A percentile compares a stretch with the other conserved stretches of the same genome.
These are phyloP conservation scores for Napeogenes inachia DNA, from an alignment of 2,888 invertebrate genomes.

Conservation along the genomic window DNA sequence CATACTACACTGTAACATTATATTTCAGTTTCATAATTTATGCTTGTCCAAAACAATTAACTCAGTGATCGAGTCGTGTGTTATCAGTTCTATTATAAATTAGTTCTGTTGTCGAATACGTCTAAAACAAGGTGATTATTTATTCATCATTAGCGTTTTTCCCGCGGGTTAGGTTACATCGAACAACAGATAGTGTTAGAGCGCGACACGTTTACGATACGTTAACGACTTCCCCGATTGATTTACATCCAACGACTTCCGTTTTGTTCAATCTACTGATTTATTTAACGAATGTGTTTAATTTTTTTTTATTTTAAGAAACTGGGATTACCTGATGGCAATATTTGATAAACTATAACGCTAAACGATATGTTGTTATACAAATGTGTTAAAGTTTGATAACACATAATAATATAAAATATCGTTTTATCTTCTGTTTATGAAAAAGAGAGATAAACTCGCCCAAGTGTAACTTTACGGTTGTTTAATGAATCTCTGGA, in stretches of 20 bases:
- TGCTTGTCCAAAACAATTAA: background rate
- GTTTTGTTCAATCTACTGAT: conserved; percentile 11
- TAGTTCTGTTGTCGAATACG: no score
- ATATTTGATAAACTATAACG: no score
- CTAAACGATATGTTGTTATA: no score
- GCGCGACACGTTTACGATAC: conserved; percentile 19
- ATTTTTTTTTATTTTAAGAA: background rate
- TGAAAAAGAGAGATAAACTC: background rate
- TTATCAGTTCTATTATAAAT: background rate
- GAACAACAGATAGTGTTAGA: conserved; percentile 8
- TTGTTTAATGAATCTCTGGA: background rate
- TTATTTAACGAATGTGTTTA: background rate
- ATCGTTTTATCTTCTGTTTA: no score
- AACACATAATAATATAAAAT: no score
- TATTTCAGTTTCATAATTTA: background rate
- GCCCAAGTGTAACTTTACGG: background rate
- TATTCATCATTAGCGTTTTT: background rate
- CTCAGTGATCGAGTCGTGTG: background rate
- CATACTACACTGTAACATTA: background rate
- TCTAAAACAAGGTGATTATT: background rate
- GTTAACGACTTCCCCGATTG: conserved; percentile 23
- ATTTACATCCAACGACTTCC: conserved; percentile 24
- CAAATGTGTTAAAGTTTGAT: no score
- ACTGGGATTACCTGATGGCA: no score
- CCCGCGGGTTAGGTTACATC: background rate